phyloP scores from a whole-genome alignment of 2,797 vertebrate species.

The Apodemus agrarius region DNA sequence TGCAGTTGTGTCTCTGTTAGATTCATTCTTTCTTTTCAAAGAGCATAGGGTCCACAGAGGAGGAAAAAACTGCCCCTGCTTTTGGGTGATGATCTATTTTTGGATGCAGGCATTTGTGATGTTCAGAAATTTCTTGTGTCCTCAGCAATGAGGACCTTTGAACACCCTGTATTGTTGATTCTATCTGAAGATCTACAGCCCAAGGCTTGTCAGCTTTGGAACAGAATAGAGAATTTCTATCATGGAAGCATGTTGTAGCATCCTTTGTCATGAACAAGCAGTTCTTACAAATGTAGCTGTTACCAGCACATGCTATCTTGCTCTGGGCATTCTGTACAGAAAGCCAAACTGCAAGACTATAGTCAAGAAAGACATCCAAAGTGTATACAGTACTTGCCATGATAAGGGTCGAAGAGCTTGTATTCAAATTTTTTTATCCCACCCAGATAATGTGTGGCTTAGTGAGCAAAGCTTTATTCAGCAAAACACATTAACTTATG shows the following conservation, averaged over 20 bases:
- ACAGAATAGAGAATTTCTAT: not conserved
- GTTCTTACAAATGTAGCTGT: constrained; percentile 36
- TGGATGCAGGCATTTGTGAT: not conserved
- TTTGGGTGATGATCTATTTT: not conserved
- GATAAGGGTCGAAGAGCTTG: not conserved
- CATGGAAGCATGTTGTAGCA: not conserved
- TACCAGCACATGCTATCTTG: accelerated
- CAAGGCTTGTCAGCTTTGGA: not conserved
- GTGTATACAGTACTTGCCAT: not conserved
- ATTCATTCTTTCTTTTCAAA: not conserved
- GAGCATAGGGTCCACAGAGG: not conserved
- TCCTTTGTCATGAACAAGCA: constrained; percentile 41
- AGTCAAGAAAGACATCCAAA: not conserved
- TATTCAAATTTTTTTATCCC: no score
- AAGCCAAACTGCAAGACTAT: not conserved
- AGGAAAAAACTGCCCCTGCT: not conserved
- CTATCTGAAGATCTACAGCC: not conserved
- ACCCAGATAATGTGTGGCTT: no score
- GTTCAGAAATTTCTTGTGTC: constrained; percentile 44
- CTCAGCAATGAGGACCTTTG: not conserved
- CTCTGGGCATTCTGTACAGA: not conserved
- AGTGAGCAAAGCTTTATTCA: not conserved
- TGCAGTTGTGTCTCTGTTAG: accelerated
- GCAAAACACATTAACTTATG: not conserved
- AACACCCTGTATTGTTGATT: not conserved